Evolutionary conservation across 2,888 invertebrate species (phyloP).

Genomic region (Notodonta ziczac): DNA sequence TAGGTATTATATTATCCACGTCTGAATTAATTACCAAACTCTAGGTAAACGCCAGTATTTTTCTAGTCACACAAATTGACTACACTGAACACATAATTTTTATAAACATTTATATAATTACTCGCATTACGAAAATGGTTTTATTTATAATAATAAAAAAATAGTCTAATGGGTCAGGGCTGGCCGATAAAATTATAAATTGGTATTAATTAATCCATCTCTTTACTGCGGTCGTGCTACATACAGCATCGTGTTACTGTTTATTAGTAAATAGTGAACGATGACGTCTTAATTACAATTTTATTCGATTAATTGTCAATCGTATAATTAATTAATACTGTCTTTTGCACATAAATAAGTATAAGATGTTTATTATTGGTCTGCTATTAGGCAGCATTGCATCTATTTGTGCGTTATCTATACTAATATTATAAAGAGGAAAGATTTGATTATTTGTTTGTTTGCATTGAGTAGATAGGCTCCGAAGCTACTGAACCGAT

Average conservation of each 20-base stretch:
- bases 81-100: background rate
- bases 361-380: no score
- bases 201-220: slow-evolving; percentile 30
- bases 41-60: no score
- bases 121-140: background rate
- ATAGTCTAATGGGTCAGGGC: slow-evolving; percentile 32
- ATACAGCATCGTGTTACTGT: background rate
- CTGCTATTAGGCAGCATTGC: no score
- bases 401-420: no score
- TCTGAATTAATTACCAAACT: no score
- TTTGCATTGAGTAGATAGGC: no score
- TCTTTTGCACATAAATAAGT: no score
- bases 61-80: no score
- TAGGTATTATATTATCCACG: no score
- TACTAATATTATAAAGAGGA: no score
- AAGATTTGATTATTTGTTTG: no score
- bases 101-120: background rate
- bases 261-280: background rate
- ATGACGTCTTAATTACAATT: background rate
- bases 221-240: slow-evolving; percentile 16
- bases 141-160: slow-evolving; percentile 14
- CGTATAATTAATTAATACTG: background rate
- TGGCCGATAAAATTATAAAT: slow-evolving; percentile 29
- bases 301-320: background rate
- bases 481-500: no score